Evolutionary conservation across 2,113 vertebrate genomes (phyloP).

Genomic region (Furnarius figulus): DNA sequence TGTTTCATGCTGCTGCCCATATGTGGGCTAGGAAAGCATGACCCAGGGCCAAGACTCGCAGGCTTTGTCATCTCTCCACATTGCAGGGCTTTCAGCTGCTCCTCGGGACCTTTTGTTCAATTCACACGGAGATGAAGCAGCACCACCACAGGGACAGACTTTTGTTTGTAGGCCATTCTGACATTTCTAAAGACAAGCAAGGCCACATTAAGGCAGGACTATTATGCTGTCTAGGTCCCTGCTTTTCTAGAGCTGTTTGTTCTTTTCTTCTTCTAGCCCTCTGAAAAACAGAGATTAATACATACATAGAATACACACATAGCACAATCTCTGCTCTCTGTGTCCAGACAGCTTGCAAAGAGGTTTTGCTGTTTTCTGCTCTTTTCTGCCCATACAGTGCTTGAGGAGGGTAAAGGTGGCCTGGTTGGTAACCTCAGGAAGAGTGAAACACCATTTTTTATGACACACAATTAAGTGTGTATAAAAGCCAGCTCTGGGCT

Average conservation of each 20-base stretch:
- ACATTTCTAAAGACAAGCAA: background rate
- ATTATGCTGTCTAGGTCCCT: background rate
- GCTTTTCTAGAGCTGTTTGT: background rate
- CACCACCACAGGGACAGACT: background rate
- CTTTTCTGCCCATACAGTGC: background rate
- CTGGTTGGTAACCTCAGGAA: background rate
- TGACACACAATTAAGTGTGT: background rate
- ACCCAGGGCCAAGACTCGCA: background rate
- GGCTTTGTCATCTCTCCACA: background rate
- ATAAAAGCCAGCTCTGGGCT: background rate
- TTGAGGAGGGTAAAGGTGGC: background rate
- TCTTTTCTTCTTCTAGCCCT: background rate
- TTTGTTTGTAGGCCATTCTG: background rate
- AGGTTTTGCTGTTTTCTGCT: background rate
- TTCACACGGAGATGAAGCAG: background rate
- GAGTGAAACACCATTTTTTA: rapidly evolving
- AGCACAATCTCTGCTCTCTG: background rate
- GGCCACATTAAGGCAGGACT: background rate
- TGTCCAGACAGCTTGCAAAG: background rate
- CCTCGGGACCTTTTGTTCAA: background rate
- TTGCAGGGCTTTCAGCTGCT: background rate
- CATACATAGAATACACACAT: background rate
- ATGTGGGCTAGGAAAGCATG: background rate
- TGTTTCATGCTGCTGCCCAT: background rate
- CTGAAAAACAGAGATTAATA: background rate